Conservation (phyloP, 2,113 vertebrate genomes). For the Alouatta palliata region DNA sequence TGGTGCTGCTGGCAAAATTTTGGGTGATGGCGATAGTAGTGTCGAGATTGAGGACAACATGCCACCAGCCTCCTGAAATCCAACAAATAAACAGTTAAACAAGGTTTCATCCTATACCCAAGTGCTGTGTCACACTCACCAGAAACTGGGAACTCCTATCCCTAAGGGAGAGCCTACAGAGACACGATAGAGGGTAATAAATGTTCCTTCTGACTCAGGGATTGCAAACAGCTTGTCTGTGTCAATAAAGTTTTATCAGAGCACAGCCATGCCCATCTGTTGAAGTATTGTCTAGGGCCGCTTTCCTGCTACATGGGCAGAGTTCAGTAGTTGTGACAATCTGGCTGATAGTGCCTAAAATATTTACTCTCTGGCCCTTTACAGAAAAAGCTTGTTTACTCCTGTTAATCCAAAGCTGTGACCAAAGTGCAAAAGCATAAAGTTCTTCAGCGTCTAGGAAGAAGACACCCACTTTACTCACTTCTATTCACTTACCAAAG, state of each 20-base stretch:
- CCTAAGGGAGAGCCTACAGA: not conserved
- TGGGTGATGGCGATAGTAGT: constrained; percentile 97
- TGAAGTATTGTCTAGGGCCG: fast-evolving
- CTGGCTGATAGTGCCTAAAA: not conserved
- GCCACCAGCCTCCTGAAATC: constrained; percentile 97
- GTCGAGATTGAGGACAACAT: constrained; percentile 97
- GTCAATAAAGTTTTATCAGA: too few species aligned
- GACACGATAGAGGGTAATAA: fast-evolving
- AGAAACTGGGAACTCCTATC: not conserved
- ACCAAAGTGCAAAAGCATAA: not conserved
- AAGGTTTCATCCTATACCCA: not conserved
- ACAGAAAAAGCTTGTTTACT: not conserved
- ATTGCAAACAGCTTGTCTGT: not conserved
- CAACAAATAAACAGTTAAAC: not conserved
- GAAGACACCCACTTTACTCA: not conserved
- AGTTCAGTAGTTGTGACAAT: not conserved
- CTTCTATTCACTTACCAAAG: too few species aligned
- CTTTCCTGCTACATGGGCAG: not conserved
- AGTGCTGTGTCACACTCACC: too few species aligned
- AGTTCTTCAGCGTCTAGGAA: not conserved
- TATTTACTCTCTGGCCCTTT: not conserved
- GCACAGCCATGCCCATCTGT: fast-evolving
- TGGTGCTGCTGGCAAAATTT: constrained; percentile 97
- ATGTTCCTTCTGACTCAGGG: not conserved
- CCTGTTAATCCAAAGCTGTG: not conserved